Conservation (phyloP, 2,888 invertebrate species). For the Ectemnius continuus region DNA sequence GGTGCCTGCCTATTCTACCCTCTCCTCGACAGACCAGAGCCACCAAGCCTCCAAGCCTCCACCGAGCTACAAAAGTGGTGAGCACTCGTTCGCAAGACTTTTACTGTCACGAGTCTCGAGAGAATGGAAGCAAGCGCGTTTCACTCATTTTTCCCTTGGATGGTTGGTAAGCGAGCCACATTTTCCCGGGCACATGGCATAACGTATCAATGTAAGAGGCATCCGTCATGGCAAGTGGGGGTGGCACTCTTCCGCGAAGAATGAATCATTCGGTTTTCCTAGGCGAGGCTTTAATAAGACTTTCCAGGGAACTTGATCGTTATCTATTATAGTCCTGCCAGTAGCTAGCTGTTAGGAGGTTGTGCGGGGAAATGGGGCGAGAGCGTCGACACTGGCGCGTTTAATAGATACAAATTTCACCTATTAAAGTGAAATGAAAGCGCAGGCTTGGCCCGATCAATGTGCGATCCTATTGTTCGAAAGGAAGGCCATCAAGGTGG, state of each 20-base stretch:
- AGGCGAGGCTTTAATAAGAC: slow-evolving; percentile 46
- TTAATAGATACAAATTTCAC: slow-evolving; percentile 55
- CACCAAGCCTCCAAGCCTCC: background rate
- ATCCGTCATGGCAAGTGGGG: slow-evolving; percentile 9
- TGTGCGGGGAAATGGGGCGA: slow-evolving; percentile 38
- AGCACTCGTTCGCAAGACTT: slow-evolving; percentile 13
- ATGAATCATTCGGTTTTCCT: slow-evolving; percentile 44
- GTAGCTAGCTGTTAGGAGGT: slow-evolving; percentile 3
- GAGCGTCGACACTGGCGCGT: slow-evolving; percentile 27
- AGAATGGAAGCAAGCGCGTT: slow-evolving; percentile 26
- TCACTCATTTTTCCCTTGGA: slow-evolving; percentile 29
- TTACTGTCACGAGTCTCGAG: slow-evolving; percentile 18
- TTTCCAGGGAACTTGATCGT: slow-evolving; percentile 54
- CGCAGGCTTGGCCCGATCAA: slow-evolving; percentile 5
- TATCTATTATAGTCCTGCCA: slow-evolving; percentile 34
- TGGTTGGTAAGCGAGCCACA: background rate
- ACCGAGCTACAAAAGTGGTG: slow-evolving; percentile 13
- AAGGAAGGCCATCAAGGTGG: background rate
- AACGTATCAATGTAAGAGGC: background rate
- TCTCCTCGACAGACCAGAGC: background rate
- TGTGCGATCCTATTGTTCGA: background rate
- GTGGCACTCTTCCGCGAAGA: slow-evolving; percentile 42
- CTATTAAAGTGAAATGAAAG: slow-evolving; percentile 55
- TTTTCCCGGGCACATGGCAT: background rate
- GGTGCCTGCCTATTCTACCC: no score